A percentile compares a stretch with the other conserved stretches of the same genome.
Evolutionary conservation across 2,797 vertebrate genomes (phyloP).

Genomic region (Anguilla anguilla): DNA sequence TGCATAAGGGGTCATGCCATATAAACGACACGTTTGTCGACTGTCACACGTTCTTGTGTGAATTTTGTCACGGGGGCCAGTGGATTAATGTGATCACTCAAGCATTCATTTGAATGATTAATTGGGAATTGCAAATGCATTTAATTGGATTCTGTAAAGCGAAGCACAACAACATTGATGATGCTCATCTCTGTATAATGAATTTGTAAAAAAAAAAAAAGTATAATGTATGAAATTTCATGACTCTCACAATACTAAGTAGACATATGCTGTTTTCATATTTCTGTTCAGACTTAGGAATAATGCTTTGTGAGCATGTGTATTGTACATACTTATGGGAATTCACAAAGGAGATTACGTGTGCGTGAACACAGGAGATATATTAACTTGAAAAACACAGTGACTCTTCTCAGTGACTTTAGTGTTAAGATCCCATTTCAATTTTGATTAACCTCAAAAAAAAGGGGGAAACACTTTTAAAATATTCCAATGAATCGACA

Average conservation of each 20-base stretch:
- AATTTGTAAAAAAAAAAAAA: slow-evolving; percentile 1
- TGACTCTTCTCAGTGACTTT: neutral
- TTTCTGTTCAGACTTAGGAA: neutral
- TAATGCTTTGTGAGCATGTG: slow-evolving; percentile 17
- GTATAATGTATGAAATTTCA: neutral
- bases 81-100: neutral
- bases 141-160: slow-evolving; percentile 1
- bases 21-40: neutral
- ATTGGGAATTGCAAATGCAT: neutral
- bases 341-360: neutral
- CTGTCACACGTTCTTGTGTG: neutral
- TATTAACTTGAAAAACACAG: neutral
- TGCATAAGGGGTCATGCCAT: neutral
- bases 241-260: neutral
- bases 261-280: neutral
- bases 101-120: neutral
- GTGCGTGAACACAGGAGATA: neutral
- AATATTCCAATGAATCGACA: neutral
- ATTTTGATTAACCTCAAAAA: neutral
- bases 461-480: neutral
- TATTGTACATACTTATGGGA: neutral
- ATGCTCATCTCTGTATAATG: neutral
- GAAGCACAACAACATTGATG: neutral
- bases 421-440: neutral
- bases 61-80: neutral